These are phyloP conservation scores for Arizona elegans DNA, from an alignment of 2,113 vertebrate species.

Conservation along the genomic window DNA sequence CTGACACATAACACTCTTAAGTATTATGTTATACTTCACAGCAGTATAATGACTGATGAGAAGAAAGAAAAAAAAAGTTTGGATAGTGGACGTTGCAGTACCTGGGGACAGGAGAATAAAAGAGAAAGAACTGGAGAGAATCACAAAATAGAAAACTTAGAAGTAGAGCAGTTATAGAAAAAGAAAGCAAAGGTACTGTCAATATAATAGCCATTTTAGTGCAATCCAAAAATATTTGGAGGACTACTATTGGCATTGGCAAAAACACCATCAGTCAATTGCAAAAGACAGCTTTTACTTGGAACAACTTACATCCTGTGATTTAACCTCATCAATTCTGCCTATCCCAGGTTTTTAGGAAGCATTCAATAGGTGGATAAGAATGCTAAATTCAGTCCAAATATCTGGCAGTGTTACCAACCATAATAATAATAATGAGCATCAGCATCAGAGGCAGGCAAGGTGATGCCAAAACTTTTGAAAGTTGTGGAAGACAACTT, in stretches of 20 bases:
- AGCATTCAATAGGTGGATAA: neutral
- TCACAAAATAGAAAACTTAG: neutral
- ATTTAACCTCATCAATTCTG: neutral
- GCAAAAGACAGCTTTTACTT: neutral
- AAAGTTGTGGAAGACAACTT: neutral
- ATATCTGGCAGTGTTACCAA: neutral
- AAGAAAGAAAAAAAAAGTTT: neutral
- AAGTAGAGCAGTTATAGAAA: neutral
- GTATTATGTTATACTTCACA: neutral
- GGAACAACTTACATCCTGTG: neutral
- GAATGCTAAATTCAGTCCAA: neutral
- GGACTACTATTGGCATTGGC: neutral
- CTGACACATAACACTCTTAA: neutral
- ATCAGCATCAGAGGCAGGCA: conserved; percentile 11
- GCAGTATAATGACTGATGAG: neutral
- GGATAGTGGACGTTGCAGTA: neutral
- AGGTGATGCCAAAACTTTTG: conserved; percentile 37
- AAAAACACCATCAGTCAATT: neutral
- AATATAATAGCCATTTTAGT: neutral
- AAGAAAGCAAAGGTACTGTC: neutral
- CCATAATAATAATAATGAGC: neutral
- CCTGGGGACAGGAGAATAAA: neutral
- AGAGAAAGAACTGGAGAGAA: neutral
- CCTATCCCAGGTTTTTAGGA: neutral
- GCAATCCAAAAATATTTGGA: neutral